Base-by-base conservation (phyloP, 2,113 vertebrate species). In the Terrapene triunguis region DNA sequence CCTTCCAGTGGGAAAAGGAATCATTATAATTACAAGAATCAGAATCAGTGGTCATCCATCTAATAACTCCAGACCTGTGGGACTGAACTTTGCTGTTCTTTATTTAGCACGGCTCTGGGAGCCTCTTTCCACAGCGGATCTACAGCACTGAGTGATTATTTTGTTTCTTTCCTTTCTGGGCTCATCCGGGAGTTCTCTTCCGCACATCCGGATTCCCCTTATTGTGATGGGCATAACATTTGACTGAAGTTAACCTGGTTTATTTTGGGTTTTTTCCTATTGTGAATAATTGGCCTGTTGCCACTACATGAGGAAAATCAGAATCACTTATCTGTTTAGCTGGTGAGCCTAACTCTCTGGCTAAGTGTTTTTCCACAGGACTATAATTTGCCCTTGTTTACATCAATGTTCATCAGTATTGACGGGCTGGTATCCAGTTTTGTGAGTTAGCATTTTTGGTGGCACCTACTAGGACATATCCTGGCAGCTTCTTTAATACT, bases 291-390 rank as follows among this genome's bases (percentile, higher is more conserved):
- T 85, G 27, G 22, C 92, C 80, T 74, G 27, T 80, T 80, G 48
- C 21, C 35, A 53, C 90, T 78, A 50, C 87, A 84, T 92, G 87
- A 88, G 22, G 87, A 89, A 84, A 93, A 55, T 53, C 87, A 91
- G 89, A 84, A 42, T 53, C 19, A 38, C n/a, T 72, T 72, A 38
- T 72, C 65, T 38, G 74, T 78, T 47, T 78, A 44, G 22, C 4
- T 27, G 24, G 42, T 47, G 24, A 7, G 24, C 21, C 72, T 44
- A 44, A 47, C 76, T 0, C 0, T 54, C 93, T 89, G 9, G 74
- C 38, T 48, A 78, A 38, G 48, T 6, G 12, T 80, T 69, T 44
- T 38, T n/a, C 55, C 8, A 51, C 48, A 90, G 55, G 62, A 27
- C 82, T 86, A 4, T 32, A 59, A 82, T 25, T 72, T 29, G 4